Conservation (phyloP, 2,113 vertebrate species). For the Melozone crissalis region DNA sequence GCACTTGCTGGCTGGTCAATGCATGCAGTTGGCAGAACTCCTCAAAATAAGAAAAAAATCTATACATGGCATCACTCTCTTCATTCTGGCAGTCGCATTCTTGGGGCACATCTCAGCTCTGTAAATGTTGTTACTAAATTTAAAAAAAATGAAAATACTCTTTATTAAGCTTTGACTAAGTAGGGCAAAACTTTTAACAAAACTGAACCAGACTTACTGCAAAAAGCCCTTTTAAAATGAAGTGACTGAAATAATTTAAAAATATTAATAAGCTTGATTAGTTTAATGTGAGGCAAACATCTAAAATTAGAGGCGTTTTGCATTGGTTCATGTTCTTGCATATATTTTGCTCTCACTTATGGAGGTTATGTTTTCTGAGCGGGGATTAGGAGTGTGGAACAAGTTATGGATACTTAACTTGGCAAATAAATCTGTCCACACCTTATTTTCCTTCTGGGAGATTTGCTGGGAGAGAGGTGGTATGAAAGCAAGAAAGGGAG, state of each 20-base stretch:
- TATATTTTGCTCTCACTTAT: background rate
- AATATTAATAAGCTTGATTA: background rate
- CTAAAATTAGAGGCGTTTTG: background rate
- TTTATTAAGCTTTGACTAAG: background rate
- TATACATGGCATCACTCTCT: background rate
- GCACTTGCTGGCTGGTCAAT: background rate
- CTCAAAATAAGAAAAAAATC: background rate
- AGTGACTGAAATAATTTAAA: background rate
- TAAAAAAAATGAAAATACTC: background rate
- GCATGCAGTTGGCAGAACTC: background rate
- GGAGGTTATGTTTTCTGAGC: background rate
- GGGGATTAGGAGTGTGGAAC: background rate
- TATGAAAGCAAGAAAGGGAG: background rate
- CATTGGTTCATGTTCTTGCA: background rate
- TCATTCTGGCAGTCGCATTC: background rate
- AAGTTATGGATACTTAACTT: constrained; percentile 23
- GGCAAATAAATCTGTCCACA: constrained; percentile 20
- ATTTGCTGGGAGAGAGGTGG: background rate
- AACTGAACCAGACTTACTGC: background rate
- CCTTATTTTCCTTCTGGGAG: constrained; percentile 8
- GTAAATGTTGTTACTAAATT: background rate
- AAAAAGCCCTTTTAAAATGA: background rate
- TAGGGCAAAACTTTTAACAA: background rate
- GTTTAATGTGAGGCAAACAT: background rate
- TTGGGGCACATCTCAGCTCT: background rate